Evolutionary conservation across 2,888 invertebrate genomes (phyloP).

Genomic region (Drosophila paranaensis): DNA sequence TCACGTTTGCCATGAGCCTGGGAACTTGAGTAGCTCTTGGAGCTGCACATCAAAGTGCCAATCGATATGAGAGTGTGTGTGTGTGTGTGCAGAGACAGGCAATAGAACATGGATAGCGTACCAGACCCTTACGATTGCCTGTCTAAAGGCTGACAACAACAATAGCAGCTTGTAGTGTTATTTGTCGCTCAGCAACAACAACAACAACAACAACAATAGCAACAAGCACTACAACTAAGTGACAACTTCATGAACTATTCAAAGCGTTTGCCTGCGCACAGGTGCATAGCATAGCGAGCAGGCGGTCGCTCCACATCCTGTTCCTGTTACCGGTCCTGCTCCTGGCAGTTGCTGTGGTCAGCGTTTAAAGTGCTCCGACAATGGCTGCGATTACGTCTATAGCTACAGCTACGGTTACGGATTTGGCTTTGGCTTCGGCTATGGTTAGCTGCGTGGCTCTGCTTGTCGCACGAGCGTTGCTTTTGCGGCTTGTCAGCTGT

Average conservation of each 20-base stretch:
- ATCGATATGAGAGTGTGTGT: conserved; percentile 28
- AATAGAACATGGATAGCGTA: conserved; percentile 16
- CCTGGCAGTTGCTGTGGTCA: conserved; percentile 53
- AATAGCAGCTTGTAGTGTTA: conserved; percentile 43
- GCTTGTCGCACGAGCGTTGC: conserved; percentile 27
- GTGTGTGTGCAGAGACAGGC: neutral
- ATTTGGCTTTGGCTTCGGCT: conserved; percentile 7
- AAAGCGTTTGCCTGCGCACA: conserved; percentile 43
- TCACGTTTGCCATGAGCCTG: conserved; percentile 5
- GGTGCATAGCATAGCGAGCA: conserved; percentile 12
- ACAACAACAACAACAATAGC: conserved; percentile 3
- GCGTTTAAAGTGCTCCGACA: conserved; percentile 58
- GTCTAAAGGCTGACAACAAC: conserved; percentile 22
- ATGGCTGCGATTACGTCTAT: conserved; percentile 7
- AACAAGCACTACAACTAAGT: conserved; percentile 62
- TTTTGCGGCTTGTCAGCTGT: conserved; percentile 74
- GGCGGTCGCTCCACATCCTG: conserved; percentile 12
- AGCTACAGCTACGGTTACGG: conserved; percentile 20
- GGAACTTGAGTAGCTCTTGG: conserved; percentile 2
- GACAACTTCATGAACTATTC: conserved; percentile 79
- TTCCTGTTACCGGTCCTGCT: conserved; percentile 7
- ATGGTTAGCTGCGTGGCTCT: conserved; percentile 16
- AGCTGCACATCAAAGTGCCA: conserved; percentile 41
- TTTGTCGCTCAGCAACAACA: conserved; percentile 36
- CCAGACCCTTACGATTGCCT: conserved; percentile 33